Percentiles rank a stretch among this genome's conserved stretches.
These are phyloP conservation scores for Edolisoma coerulescens DNA, from an alignment of 2,113 vertebrate species.

Conservation along the genomic window DNA sequence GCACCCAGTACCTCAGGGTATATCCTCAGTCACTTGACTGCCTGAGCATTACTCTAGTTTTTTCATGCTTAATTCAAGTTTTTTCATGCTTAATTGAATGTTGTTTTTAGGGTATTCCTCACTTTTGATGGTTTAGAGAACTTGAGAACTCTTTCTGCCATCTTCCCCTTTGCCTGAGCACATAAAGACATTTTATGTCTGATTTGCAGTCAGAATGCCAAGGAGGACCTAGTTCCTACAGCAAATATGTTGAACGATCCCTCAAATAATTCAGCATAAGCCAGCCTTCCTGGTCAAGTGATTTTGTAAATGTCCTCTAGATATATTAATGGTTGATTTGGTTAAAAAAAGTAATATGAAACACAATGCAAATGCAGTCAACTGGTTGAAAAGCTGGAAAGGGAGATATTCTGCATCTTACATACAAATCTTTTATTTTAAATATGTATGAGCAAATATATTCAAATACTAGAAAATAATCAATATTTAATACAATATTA, in stretches of 20 bases:
- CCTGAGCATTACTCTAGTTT: neutral
- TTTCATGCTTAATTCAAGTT: neutral
- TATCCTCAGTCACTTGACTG: neutral
- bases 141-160: neutral
- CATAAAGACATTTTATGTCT: neutral
- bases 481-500: neutral
- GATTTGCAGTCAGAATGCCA: neutral
- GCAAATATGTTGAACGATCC: neutral
- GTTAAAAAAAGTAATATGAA: neutral
- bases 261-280: neutral
- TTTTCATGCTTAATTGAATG: neutral
- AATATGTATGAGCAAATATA: neutral
- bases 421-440: neutral
- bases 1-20: neutral
- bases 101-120: too few species aligned
- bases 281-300: neutral
- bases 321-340: neutral
- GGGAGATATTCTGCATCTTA: neutral
- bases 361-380: neutral
- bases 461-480: neutral
- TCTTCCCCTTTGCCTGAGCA: neutral
- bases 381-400: neutral
- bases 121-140: neutral
- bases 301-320: neutral
- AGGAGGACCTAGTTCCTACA: neutral